Base-by-base conservation (phyloP, 2,113 vertebrate genomes). In the Takifugu flavidus region DNA sequence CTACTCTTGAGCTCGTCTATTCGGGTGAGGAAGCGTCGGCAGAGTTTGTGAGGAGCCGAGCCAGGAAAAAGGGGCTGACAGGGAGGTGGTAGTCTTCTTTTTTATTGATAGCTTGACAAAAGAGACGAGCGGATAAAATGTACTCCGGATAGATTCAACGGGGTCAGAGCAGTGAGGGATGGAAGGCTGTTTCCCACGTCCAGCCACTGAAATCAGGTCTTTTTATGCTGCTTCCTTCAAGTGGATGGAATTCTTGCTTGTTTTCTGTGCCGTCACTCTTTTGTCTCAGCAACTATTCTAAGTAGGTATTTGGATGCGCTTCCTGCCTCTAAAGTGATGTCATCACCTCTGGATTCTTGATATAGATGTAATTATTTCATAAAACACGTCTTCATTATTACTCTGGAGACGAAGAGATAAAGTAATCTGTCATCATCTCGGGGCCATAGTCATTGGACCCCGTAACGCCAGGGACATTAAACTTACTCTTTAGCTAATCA, bases 21-120 rank as follows among this genome's bases (percentile, higher is more conserved):
- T 65, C 31, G 20, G 59, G 52, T 72, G 45, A 47, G 31, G 46
- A 52, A 43, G 15, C 53, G 27, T 20, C n/a, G 52, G 13, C 7
- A 25, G 55, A 49, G 49, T 52, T 49, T 45, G 14, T 45, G 34
- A 2, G 47, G 2, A 7, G 59, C 47, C 29, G 56, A 57, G 20
- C 49, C 8, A 25, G 56, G 5, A 29, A 15, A 47, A 14, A 53
- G 28, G 13, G 52, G n/a, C 1, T n/a, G 6, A 25, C 7, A 42
- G n/a, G 15, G 31, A 53, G 10, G 51, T 4, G 45, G 13, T 13
- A 39, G 34, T 10, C 34, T 39, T 39, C 20, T 20, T 39, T 39
- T 10, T 10, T 39, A 53, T 31, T 51, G 51, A 53, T 25, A 13
- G 25, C 1, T 0, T 34, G 34, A 27, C 50, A 50, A 70, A 70